These are phyloP conservation scores for Pegoplata infirma DNA, from an alignment of 2,888 invertebrate genomes.

Conservation along the genomic window DNA sequence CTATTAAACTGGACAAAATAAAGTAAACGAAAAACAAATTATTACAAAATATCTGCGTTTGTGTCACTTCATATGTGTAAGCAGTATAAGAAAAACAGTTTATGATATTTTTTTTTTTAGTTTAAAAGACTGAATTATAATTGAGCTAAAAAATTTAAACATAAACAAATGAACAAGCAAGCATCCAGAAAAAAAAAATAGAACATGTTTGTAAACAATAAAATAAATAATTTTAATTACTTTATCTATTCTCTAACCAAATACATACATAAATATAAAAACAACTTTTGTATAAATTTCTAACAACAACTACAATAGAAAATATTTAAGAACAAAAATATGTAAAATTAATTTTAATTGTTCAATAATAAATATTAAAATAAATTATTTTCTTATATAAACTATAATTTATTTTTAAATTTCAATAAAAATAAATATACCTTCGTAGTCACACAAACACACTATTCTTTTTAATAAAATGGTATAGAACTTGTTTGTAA, in stretches of 20 bases:
- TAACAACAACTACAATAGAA: constrained; percentile 10
- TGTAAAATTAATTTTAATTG: constrained; percentile 46
- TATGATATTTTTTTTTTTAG: constrained; percentile 16
- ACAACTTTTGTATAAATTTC: background rate
- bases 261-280: constrained; percentile 12
- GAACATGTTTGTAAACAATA: constrained; percentile 10
- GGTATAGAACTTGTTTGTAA: constrained; percentile 7
- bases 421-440: constrained; percentile 24
- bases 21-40: constrained; percentile 25
- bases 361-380: constrained; percentile 50
- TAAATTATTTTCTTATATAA: background rate
- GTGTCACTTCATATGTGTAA: constrained; percentile 5
- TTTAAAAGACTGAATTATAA: constrained; percentile 38
- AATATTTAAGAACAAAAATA: background rate
- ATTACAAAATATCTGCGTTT: constrained; percentile 25
- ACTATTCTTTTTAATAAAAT: background rate
- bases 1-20: constrained; percentile 68
- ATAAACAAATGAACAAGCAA: background rate
- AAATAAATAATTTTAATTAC: background rate
- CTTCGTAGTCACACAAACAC: constrained; percentile 24
- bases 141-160: constrained; percentile 15
- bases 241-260: constrained; percentile 28
- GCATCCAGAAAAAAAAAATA: no score
- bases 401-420: constrained; percentile 29
- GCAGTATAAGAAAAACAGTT: constrained; percentile 10